Conservation (phyloP, 2,888 invertebrate genomes). For the Poecilobothrus nobilitatus region DNA sequence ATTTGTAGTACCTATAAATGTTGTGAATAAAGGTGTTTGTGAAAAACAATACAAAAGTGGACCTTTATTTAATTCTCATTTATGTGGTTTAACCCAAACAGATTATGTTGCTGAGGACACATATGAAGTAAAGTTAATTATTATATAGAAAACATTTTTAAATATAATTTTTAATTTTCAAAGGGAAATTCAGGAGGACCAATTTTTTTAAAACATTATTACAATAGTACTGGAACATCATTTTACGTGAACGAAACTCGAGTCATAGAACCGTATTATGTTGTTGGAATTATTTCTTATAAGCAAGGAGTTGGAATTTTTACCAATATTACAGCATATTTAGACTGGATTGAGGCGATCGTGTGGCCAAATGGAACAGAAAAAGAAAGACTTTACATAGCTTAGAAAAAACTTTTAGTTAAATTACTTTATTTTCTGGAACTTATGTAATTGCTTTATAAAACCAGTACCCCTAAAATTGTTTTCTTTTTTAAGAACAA, state of each 20-base stretch:
- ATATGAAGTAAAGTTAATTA: neutral
- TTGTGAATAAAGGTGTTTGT: neutral
- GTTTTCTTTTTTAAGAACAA: too few relatives aligned
- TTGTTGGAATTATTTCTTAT: constrained; percentile 25
- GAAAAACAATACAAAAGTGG: neutral
- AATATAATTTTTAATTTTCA: neutral
- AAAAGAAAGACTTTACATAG: too few relatives aligned
- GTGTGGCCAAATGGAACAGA: too few relatives aligned
- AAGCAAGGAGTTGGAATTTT: constrained; percentile 13
- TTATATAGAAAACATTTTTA: neutral
- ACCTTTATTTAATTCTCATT: neutral
- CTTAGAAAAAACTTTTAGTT: too few relatives aligned
- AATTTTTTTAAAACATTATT: constrained; percentile 3
- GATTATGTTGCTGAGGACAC: neutral
- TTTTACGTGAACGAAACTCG: too few relatives aligned
- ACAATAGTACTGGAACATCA: constrained; percentile 7
- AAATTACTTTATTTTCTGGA: too few relatives aligned
- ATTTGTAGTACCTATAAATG: neutral
- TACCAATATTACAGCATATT: too few relatives aligned
- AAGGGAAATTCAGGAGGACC: neutral
- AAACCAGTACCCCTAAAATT: too few relatives aligned
- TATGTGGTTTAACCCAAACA: neutral
- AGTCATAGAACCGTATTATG: constrained; percentile 9
- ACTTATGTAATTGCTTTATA: too few relatives aligned
- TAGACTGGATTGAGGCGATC: too few relatives aligned